A percentile compares a stretch with the other conserved stretches of the same genome.
Conservation (phyloP, 2,113 vertebrate species). For the Serilophus lunatus region DNA sequence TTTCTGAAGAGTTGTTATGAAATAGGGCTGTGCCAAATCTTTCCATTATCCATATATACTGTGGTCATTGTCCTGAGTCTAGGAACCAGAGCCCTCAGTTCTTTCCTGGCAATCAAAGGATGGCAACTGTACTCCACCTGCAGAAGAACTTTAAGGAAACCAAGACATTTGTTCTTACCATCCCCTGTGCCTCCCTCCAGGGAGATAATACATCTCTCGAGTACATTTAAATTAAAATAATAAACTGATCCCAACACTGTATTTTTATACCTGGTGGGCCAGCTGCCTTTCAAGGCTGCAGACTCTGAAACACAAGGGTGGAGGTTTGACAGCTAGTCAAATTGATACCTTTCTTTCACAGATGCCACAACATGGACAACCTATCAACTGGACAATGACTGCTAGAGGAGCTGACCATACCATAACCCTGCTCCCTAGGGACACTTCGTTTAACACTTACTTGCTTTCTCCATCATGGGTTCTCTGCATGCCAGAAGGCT, state of each 20-base stretch:
- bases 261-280: not conserved
- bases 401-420: not conserved
- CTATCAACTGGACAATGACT: not conserved
- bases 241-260: not conserved
- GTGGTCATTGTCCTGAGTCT: not conserved
- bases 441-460: fast-evolving
- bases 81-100: not conserved
- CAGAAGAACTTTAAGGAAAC: not conserved
- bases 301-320: not conserved
- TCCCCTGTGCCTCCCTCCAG: not conserved
- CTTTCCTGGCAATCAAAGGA: not conserved
- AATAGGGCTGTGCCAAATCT: not conserved
- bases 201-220: not conserved
- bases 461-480: not conserved
- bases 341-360: not conserved
- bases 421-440: not conserved
- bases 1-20: not conserved
- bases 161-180: not conserved
- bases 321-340: not conserved
- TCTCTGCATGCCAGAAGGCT: not conserved
- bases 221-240: not conserved
- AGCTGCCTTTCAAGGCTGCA: not conserved
- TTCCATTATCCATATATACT: not conserved
- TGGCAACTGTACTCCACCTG: not conserved
- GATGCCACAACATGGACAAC: not conserved